Evolutionary conservation across 2,797 vertebrate species (phyloP), one percentile per base, ranked within the genome.

Genomic region (Gymnopithys bicolor): DNA sequence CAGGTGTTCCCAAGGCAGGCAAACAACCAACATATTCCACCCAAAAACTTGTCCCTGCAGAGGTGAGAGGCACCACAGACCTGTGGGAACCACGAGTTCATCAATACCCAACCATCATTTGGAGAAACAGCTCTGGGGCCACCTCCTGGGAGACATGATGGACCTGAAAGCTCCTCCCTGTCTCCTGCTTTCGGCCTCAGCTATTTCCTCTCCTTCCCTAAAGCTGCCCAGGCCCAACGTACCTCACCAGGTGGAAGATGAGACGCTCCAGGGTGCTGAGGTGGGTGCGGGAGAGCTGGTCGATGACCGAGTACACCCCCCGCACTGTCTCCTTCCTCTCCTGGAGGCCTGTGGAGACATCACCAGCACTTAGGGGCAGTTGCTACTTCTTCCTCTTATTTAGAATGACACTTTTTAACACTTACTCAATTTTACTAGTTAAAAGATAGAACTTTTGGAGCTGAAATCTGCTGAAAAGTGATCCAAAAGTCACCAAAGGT

Each of bases 241-340:
- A 99, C 99, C 99, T 98, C 97, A 99, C 99, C 9, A 99, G 98
- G 96, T 99, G 99, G 97, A 99, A 99, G 90, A 99, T 98, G 89
- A 99, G 99, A 68, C 99, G 98, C 88, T 99, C 99, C 95, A 99
- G 95, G 27, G 99, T 99, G 97, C 98, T 98, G 33, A 99, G 98
- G 90, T 99, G 99, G 86, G 98, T 99, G 96, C 99, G 98, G 95
- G 98, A 99, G n/a, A 99, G 98, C 97, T 99, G 99, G 96, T 99
- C 99, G 0, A 99, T 99, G 78, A 99, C 97, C 0, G 99, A 99
- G 94, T 99, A 99, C 13, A 99, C 99, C 3, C 99, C 98, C 76
- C 98, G 97, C 88, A 99, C 97, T 6, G 97, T 98, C 97, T 99
- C 99, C 92, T 98, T 99, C 92, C 98, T 99, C 84, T 99, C 99